Evolutionary conservation across 1,140 invertebrate genomes (phyloP).

Genomic region (Zaprionus africanus): DNA sequence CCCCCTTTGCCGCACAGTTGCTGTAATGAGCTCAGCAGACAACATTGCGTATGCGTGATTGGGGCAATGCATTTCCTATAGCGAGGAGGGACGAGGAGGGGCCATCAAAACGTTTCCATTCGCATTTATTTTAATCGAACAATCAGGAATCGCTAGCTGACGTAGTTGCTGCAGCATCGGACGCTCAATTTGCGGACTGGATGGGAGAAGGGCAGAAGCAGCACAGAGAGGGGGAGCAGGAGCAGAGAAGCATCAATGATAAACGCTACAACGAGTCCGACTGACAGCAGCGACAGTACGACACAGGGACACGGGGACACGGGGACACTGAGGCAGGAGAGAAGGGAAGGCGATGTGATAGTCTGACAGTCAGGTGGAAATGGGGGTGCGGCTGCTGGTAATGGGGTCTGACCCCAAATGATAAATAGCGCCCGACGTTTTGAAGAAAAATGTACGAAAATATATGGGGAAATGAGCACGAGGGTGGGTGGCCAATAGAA

Average conservation of each 20-base stretch:
- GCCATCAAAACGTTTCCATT: slow-evolving; percentile 28
- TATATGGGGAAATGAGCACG: slow-evolving; percentile 34
- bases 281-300: slow-evolving; percentile 2
- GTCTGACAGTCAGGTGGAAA: slow-evolving; percentile 27
- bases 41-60: slow-evolving; percentile 28
- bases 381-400: not conserved
- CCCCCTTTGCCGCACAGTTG: not conserved
- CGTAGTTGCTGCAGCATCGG: slow-evolving; percentile 34
- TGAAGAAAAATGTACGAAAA: slow-evolving; percentile 40
- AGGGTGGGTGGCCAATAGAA: slow-evolving; percentile 39
- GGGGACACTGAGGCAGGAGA: not conserved
- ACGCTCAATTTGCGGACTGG: slow-evolving; percentile 58
- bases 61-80: slow-evolving; percentile 4
- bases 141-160: slow-evolving; percentile 24
- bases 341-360: not conserved
- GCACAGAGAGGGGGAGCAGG: not conserved
- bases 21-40: not conserved
- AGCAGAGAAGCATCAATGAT: slow-evolving; percentile 40
- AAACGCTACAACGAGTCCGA: slow-evolving; percentile 39
- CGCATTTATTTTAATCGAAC: slow-evolving; percentile 24
- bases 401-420: slow-evolving; percentile 25
- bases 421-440: slow-evolving; percentile 46
- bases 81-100: not conserved
- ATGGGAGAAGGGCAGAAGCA: not conserved
- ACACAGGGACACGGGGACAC: not conserved